Percentiles rank a stretch among this genome's conserved stretches.
Conservation (phyloP, 2,797 vertebrate genomes). For the Protosalanx chinensis region DNA sequence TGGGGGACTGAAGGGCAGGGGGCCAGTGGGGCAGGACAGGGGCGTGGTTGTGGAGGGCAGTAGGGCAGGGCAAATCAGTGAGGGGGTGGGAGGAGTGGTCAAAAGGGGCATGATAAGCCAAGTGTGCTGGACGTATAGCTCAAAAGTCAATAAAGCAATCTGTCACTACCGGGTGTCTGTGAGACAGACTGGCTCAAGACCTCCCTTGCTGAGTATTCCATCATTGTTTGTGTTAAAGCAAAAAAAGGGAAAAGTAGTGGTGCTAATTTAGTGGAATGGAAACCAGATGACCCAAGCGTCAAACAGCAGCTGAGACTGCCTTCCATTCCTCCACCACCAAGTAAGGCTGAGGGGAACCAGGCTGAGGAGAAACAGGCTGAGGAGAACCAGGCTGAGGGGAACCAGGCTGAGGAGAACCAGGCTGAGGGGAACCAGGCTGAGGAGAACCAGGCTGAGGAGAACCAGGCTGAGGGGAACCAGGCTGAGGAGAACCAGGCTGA, state of each 20-base stretch:
- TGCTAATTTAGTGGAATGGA: constrained; percentile 5
- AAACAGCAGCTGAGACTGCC: constrained; percentile 2
- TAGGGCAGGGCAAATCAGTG: not conserved
- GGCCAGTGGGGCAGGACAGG: too few species aligned
- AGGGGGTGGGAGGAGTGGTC: not conserved
- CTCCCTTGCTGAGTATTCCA: constrained; percentile 3
- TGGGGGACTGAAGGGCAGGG: too few species aligned
- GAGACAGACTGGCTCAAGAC: not conserved
- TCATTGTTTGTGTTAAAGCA: not conserved
- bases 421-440: not conserved
- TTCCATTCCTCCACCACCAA: not conserved
- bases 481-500: not conserved
- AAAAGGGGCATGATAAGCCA: not conserved
- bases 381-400: not conserved
- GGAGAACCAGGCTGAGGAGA: too few species aligned
- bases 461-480: not conserved
- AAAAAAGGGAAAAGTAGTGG: not conserved
- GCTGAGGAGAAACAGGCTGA: constrained; percentile 4
- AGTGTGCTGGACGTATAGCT: not conserved
- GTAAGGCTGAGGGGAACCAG: not conserved
- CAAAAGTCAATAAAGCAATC: not conserved
- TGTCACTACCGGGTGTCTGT: not conserved
- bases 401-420: not conserved
- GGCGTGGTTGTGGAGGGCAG: not conserved
- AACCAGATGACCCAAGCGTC: constrained; percentile 3